Base-by-base conservation (phyloP, 1,140 invertebrate species). In the Plutomurus gul region DNA sequence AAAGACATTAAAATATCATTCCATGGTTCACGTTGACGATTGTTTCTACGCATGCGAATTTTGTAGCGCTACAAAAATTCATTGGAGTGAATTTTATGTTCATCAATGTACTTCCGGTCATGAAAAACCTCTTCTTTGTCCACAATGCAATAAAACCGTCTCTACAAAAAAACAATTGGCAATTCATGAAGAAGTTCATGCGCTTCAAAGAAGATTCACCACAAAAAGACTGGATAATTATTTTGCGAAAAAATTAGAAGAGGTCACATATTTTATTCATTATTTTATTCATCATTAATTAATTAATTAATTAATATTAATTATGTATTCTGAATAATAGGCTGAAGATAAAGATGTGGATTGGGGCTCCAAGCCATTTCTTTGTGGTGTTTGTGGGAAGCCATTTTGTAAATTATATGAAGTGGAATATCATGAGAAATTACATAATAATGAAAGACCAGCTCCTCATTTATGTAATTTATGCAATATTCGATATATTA, bases 401-500 rank as follows among this genome's bases (percentile, higher is more conserved):
- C 56, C 60, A 3, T 79, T 79, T 70, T 6, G 18, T 7, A 79
- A 79, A 75, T 33, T 79, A 16, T 79, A 79, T 47, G 78, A 79
- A 71, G 78, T 79, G 8, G 78, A 79, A 25, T 79, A 79, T 36
- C 78, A 79, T 20, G 78, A 79, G 39, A 79, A 79, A 71, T 20
- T 79, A 0, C 78, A 79, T 30, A 79, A 51, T 20, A 60, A 60
- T 1, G 72, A 79, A 30, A 49, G 78, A 49, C 49, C 37, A 10
- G 16, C 73, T 20, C 72, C 72, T 16, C 43, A 79, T 27, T 16
- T 27, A 1, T 79, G 78, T 36, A 56, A 51, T 25, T 43, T 27
- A 3, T 79, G 78, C 49, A 56, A 60, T 11, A 37, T 79, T 18
- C 8, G 18, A 16, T 79, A 79, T 22, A 30, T 79, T 11, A 79